Base-by-base conservation (phyloP, 2,797 vertebrate genomes). In the Poeciliopsis infans region DNA sequence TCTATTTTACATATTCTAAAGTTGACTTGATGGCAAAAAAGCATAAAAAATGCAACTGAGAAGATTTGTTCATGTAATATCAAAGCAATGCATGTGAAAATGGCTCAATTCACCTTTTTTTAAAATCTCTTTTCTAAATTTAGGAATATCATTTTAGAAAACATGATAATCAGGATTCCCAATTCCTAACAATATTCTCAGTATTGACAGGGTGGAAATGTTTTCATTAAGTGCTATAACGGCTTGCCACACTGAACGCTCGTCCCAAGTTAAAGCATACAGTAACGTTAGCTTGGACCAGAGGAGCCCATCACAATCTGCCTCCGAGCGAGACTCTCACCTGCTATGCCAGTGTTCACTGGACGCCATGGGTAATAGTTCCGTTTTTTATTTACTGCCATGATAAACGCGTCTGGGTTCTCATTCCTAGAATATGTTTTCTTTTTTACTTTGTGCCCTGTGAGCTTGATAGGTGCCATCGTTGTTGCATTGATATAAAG, bases 351-450 rank as follows among this genome's bases (percentile, higher is more conserved):
- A 83, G 79, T 88, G 86, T 73, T 85, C 83, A 77, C 77, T 83
- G 91, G 88, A 94, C 89, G 91, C 75, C 82, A 95, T 95, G 94
- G 94, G 94, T 95, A 93, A 94, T 59, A 7, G 55, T 47, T 72
- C n/a, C 49, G 68, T 88, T 86, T 46, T 74, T 75, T 78, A 68
- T 83, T 82, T 59, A 41, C 70, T 45, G 16, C 68, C 12, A n/a
- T 76, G 20, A 28, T 28, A 81, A 39, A 12, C 46, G 43, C 79
- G 47, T 71, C 57, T 61, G 33, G 57, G 12, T n/a, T 61, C 69
- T 49, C 31, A 78, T 23, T 46, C 69, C 61, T 73, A 49, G 57
- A 64, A 72, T 4, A 31, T 23, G 36, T n/a, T 39, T 57, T 55
- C 10, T 59, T 49, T 11, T 86, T 77, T 79, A 78, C 70, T 74